These are phyloP conservation scores for Pentamera pediparva DNA, from an alignment of 53 echinoderm and acorn worm species.

Conservation along the genomic window DNA sequence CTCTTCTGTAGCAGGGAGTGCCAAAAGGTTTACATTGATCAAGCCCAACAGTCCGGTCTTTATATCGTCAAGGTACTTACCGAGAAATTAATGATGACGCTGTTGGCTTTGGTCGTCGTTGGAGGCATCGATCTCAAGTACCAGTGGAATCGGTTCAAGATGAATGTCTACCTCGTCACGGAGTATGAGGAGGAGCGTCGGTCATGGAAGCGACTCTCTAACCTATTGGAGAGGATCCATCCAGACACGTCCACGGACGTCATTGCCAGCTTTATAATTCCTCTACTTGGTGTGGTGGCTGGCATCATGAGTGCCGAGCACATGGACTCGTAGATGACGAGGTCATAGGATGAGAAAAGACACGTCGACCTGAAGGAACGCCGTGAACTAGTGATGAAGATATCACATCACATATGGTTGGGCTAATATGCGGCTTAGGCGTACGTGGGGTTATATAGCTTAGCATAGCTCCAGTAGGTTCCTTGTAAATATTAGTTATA, in stretches of 20 bases:
- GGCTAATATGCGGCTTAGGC: no score
- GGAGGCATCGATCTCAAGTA: conserved; percentile 12
- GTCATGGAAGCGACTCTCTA: neutral
- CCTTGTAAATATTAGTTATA: no score
- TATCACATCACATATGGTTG: no score
- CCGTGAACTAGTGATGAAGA: no score
- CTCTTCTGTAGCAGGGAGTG: neutral
- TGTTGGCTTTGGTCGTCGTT: neutral
- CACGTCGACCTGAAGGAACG: no score
- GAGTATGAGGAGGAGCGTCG: neutral
- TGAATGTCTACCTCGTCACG: neutral
- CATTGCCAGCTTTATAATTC: neutral
- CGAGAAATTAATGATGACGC: neutral
- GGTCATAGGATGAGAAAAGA: no score
- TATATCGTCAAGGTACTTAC: neutral
- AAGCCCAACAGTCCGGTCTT: neutral
- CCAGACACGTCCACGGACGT: conserved; percentile 5
- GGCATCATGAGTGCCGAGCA: neutral
- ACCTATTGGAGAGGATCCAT: neutral
- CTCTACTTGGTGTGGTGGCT: neutral
- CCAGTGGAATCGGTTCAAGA: conserved; percentile 15
- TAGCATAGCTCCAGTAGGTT: no score
- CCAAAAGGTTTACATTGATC: neutral
- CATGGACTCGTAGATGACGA: no score
- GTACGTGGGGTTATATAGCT: no score